Evolutionary conservation across 2,888 invertebrate species (phyloP).

Genomic region (Ectropis crepuscularia): DNA sequence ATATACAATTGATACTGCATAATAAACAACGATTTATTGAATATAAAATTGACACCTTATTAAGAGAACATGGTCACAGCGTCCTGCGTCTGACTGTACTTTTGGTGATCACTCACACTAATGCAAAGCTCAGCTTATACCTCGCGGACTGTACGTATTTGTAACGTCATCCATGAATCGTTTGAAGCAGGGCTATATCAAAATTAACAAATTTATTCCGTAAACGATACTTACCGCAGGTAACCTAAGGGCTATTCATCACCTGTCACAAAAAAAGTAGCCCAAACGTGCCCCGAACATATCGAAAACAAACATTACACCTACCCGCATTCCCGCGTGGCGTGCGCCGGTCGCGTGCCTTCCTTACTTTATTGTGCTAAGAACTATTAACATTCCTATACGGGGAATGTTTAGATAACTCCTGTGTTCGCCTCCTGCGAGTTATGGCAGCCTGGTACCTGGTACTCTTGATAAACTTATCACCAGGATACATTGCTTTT

Average conservation of each 20-base stretch:
- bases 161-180: no score
- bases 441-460: constrained; percentile 44
- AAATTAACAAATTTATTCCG: no score
- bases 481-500: constrained; percentile 42
- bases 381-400: constrained; percentile 82
- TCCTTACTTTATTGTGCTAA: constrained; percentile 69
- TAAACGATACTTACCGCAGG: no score
- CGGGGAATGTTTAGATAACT: constrained; percentile 79
- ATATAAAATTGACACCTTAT: no score
- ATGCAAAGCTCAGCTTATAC: no score
- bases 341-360: constrained; percentile 72
- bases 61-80: no score
- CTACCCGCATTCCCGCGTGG: constrained; percentile 54
- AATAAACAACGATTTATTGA: no score
- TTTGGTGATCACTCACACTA: no score
- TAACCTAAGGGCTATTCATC: not conserved
- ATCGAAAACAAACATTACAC: constrained; percentile 39
- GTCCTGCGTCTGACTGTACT: no score
- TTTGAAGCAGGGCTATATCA: no score
- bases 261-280: constrained; percentile 2
- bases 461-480: constrained; percentile 46
- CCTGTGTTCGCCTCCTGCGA: constrained; percentile 41
- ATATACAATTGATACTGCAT: no score
- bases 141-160: no score
- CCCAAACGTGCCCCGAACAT: constrained; percentile 9